A percentile compares a stretch with the other conserved stretches of the same genome.
Conservation (phyloP, 2,113 vertebrate genomes). For the Triplophysa tibetana region DNA sequence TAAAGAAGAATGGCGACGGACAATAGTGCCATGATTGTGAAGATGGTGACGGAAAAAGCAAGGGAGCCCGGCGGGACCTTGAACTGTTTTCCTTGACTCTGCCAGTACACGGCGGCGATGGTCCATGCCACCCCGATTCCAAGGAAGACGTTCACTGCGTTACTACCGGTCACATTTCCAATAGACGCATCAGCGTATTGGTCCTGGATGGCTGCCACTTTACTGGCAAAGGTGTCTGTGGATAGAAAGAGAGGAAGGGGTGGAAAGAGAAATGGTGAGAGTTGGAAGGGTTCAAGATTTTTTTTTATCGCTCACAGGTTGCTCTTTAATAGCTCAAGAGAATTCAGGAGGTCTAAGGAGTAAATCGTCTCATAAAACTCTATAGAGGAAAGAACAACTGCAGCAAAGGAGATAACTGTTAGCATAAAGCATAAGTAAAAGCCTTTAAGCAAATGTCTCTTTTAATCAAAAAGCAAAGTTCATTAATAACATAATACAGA, state of each 20-base stretch:
- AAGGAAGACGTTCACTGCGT: constrained; percentile 83
- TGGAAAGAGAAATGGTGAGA: neutral
- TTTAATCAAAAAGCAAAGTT: too few species aligned
- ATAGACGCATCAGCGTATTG: constrained; percentile 83
- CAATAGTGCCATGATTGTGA: constrained; percentile 76
- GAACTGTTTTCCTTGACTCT: constrained; percentile 71
- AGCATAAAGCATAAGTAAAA: too few species aligned
- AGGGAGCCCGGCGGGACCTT: constrained; percentile 77
- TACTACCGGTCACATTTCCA: constrained; percentile 84
- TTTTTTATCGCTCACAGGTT: neutral
- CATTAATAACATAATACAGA: too few species aligned
- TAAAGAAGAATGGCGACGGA: constrained; percentile 73
- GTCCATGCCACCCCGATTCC: constrained; percentile 84
- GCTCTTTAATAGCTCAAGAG: neutral
- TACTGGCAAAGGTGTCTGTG: constrained; percentile 82
- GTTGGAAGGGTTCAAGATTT: neutral
- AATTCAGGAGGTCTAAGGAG: neutral
- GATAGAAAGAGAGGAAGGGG: neutral
- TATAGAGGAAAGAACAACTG: too few species aligned
- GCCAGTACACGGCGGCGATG: constrained; percentile 80
- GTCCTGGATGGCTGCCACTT: constrained; percentile 84
- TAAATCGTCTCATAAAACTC: too few species aligned
- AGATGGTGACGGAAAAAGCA: constrained; percentile 83
- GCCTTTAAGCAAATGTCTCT: too few species aligned
- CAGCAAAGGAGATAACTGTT: too few species aligned